phyloP scores from a whole-genome alignment of 2,797 vertebrate genomes.

The Aplochiton taeniatus region DNA sequence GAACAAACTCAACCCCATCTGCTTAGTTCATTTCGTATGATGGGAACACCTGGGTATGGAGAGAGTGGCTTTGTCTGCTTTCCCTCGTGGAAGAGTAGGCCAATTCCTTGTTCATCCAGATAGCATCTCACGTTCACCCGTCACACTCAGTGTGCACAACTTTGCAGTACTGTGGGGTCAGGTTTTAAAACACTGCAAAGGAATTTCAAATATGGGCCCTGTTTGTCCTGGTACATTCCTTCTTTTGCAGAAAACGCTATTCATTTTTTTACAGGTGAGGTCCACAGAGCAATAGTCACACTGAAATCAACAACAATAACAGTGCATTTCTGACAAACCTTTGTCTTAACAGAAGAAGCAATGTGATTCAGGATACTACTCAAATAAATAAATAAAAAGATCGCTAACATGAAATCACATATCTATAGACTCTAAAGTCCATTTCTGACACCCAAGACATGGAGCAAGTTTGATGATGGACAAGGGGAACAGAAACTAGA shows the following conservation, averaged over 20 bases:
- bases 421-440: not conserved
- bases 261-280: no score
- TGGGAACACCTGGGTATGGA: slow-evolving; percentile 40
- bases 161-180: not conserved
- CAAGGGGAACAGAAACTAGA: slow-evolving; percentile 30
- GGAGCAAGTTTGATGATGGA: not conserved
- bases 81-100: slow-evolving; percentile 15
- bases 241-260: no score
- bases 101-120: slow-evolving; percentile 11
- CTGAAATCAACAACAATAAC: no score
- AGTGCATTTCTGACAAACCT: no score
- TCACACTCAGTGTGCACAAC: not conserved
- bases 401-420: no score
- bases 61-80: slow-evolving; percentile 3
- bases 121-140: not conserved
- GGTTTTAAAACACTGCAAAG: no score
- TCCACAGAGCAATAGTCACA: no score
- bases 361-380: no score
- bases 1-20: slow-evolving; percentile 48
- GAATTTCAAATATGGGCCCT: no score
- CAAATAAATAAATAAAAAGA: no score
- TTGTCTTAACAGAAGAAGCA: no score
- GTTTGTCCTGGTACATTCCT: no score
- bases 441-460: slow-evolving; percentile 4
- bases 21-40: slow-evolving; percentile 31